Conservation (phyloP, 2,797 vertebrate genomes). For the Gymnothorax reevesii region DNA sequence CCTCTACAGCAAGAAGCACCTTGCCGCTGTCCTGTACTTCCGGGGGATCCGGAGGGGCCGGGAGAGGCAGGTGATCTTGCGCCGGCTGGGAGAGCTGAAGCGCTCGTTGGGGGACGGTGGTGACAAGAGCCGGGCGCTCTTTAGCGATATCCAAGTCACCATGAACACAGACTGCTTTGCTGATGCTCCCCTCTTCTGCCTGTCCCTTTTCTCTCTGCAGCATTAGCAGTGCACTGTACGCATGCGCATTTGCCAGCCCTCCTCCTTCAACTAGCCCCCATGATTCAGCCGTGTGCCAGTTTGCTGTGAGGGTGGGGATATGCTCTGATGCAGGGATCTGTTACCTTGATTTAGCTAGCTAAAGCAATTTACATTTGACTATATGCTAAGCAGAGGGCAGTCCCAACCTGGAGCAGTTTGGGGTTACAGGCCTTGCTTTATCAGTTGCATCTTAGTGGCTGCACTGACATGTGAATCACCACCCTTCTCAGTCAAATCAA, state of each 20-base stretch:
- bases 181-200: slow-evolving; percentile 51
- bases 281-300: not conserved
- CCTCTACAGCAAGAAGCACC: slow-evolving; percentile 65
- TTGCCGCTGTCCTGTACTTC: slow-evolving; percentile 69
- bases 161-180: slow-evolving; percentile 56
- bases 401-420: no score
- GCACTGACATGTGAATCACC: no score
- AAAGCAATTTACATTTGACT: no score
- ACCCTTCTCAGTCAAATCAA: no score
- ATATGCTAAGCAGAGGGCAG: no score
- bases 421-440: no score
- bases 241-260: no score
- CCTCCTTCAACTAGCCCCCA: no score
- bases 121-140: slow-evolving; percentile 50
- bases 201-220: slow-evolving; percentile 33
- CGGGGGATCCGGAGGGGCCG: slow-evolving; percentile 61
- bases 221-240: slow-evolving; percentile 33
- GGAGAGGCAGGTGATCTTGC: slow-evolving; percentile 61
- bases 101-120: not conserved
- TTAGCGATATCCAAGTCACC: slow-evolving; percentile 58
- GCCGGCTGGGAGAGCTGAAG: slow-evolving; percentile 52
- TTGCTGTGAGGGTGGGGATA: not conserved
- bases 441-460: no score
- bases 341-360: no score
- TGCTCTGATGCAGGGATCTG: no score